Evolutionary conservation across 53 echinoderm and acorn worm genomes (phyloP), one percentile per base, ranked within the genome.

Genomic region (Antedon mediterranea): DNA sequence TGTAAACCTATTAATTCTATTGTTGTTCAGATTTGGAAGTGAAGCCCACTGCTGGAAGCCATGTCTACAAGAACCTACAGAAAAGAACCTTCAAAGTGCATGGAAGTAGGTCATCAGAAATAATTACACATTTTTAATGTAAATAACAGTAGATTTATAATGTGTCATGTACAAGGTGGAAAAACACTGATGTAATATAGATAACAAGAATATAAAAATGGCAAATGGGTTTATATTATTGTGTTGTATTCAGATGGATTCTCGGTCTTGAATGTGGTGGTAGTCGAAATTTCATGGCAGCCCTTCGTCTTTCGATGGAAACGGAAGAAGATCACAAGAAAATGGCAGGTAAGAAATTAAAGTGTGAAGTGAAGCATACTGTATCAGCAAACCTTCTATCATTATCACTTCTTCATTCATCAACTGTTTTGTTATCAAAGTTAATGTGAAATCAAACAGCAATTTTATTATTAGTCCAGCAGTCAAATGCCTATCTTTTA

Each of bases 101-200:
- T 97, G 97, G 97, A 94, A 87, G 94, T 94, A 78, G 85, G 94
- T 89, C 28, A 26, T 75, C n/a, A n/a, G n/a, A n/a, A n/a, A n/a
- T n/a, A n/a, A n/a, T n/a, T n/a, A n/a, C n/a, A n/a, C n/a, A n/a
- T n/a, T n/a, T n/a, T n/a, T n/a, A n/a, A n/a, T n/a, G n/a, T n/a
- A n/a, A n/a, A n/a, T n/a, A n/a, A n/a, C n/a, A n/a, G n/a, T n/a
- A n/a, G n/a, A n/a, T n/a, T n/a, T n/a, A n/a, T n/a, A n/a, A n/a
- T n/a, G n/a, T n/a, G n/a, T n/a, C n/a, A n/a, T n/a, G n/a, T n/a
- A n/a, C n/a, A n/a, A n/a, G n/a, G n/a, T n/a, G n/a, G n/a, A n/a
- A n/a, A n/a, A n/a, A n/a, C n/a, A n/a, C n/a, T n/a, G n/a, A n/a
- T n/a, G n/a, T n/a, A n/a, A n/a, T n/a, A n/a, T n/a, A n/a, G n/a